A percentile compares a stretch with the other conserved stretches of the same genome.
phyloP scores from a whole-genome alignment of 2,113 vertebrate species.

The Gallinago undulata region DNA sequence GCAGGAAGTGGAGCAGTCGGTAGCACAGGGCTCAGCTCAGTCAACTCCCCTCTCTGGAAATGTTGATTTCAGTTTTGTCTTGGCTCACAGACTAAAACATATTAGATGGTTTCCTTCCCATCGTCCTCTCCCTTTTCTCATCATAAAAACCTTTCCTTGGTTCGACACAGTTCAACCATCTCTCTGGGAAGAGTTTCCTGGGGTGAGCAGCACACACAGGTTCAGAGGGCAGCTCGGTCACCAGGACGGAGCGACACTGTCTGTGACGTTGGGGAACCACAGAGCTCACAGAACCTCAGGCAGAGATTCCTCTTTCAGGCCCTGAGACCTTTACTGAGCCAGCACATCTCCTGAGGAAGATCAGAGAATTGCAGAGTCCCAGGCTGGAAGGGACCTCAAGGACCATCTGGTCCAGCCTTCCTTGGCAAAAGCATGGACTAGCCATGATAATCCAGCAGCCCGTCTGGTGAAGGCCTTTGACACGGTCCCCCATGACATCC shows the following conservation, averaged over 20 bases:
- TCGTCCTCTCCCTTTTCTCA: not conserved
- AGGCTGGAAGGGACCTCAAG: not conserved
- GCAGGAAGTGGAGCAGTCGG: constrained; percentile 36
- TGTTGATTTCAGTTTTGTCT: constrained; percentile 27
- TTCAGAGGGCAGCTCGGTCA: not conserved
- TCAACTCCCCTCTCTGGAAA: constrained; percentile 36
- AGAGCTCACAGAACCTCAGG: not conserved
- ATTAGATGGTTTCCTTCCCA: not conserved
- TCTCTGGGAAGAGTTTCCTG: not conserved
- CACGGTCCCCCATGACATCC: too few species aligned
- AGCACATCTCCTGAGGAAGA: not conserved
- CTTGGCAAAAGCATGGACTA: not conserved
- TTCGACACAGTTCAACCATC: not conserved
- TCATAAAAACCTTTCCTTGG: not conserved
- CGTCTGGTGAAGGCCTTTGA: not conserved
- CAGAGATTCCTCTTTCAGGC: not conserved
- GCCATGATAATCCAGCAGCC: not conserved
- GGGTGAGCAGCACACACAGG: not conserved
- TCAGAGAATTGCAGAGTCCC: not conserved
- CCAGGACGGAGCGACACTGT: not conserved
- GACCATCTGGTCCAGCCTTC: not conserved
- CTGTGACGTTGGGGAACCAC: not conserved
- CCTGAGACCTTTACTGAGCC: not conserved
- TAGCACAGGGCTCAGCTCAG: not conserved
- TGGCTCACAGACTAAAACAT: not conserved